Percentiles rank a stretch among this genome's conserved stretches.
Conservation (phyloP, 2,797 vertebrate genomes). For the Danio jaintianensis region DNA sequence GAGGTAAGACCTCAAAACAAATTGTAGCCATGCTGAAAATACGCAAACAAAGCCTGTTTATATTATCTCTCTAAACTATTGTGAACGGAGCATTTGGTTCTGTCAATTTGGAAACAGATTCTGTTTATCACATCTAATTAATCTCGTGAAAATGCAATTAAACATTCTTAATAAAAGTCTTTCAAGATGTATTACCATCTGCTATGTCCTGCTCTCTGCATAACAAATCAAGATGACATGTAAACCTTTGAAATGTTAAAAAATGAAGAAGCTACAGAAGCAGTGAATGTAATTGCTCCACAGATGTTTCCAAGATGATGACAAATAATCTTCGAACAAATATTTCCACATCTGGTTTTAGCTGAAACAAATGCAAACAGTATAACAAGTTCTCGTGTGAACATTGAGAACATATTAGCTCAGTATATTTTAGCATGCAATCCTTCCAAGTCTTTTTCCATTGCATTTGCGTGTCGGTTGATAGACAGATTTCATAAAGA, state of each 20-base stretch:
- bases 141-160: slow-evolving; percentile 25
- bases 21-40: not conserved
- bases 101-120: slow-evolving; percentile 4
- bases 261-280: slow-evolving; percentile 39
- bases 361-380: slow-evolving; percentile 49
- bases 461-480: slow-evolving; percentile 31
- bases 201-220: slow-evolving; percentile 30
- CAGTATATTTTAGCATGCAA: slow-evolving; percentile 40
- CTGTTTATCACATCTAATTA: slow-evolving; percentile 42
- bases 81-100: not conserved
- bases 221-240: slow-evolving; percentile 52
- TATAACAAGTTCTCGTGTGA: slow-evolving; percentile 38
- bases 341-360: slow-evolving; percentile 60
- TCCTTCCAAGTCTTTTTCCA: slow-evolving; percentile 46
- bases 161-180: slow-evolving; percentile 30
- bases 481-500: slow-evolving; percentile 45
- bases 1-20: not conserved
- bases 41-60: not conserved
- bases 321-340: slow-evolving; percentile 58
- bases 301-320: slow-evolving; percentile 56
- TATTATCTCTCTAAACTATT: not conserved
- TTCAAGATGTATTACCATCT: slow-evolving; percentile 44
- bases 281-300: slow-evolving; percentile 27
- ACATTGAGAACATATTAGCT: slow-evolving; percentile 55
- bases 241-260: slow-evolving; percentile 33